Base-by-base conservation (phyloP, 1,140 invertebrate genomes). In the Caerostris extrusa region DNA sequence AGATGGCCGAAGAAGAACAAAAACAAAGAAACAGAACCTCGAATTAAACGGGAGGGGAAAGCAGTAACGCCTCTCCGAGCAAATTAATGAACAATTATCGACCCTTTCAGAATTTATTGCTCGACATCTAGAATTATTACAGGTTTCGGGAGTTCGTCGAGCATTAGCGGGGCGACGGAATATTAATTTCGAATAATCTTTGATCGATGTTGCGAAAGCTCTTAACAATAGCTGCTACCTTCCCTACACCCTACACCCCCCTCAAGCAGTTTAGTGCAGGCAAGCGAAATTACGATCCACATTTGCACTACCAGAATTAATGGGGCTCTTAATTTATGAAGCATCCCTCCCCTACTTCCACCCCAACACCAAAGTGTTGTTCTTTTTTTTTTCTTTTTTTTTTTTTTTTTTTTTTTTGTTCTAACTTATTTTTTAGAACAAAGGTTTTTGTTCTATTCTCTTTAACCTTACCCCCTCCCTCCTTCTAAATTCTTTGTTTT, bases 1-100 rank as follows among this genome's bases (percentile, higher is more conserved):
- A 67, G 7, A 67, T 12, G n/a, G n/a, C 3, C 64, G 34, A 77
- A 81, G 8, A 50, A 81, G 34, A 34, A 34, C 34, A 34, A 34
- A 34, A 34, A 34, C 34, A 34, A 34, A 34, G 34, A 34, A 34
- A 34, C 34, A 34, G 34, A 34, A 34, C 34, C 34, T 34, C 34
- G 34, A 34, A 34, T 34, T 34, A 34, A 34, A 34, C 34, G 60
- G 67, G 55, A 34, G 57, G 56, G n/a, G 14, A 14, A 10, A 93
- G n/a, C 50, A 69, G 91, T 92, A 92, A 92, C 91, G 91, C 91
- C 91, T 92, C 77, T 69, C n/a, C 57, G 81, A 69, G 67, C 69
- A 93, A 93, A 93, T 88, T 93, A 93, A 93, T 93, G 92, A 93
- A 88, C 92, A 93, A 93, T 93, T 93, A 93, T 93, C 92, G 92